These are phyloP conservation scores for Timandra comae DNA, from an alignment of 2,888 invertebrate species.

Conservation along the genomic window DNA sequence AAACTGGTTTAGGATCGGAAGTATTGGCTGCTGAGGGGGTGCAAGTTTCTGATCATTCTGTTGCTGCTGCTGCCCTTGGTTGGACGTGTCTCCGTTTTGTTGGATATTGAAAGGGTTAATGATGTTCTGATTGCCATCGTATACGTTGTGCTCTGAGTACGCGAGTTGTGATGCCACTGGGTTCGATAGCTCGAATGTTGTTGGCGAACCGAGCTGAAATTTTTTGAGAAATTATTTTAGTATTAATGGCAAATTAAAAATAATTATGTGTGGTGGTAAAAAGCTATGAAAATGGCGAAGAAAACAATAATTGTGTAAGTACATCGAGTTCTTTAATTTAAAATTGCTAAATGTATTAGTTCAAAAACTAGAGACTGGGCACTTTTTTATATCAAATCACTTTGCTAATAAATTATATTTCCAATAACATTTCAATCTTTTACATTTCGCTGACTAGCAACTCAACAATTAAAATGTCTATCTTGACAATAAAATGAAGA, in stretches of 20 bases:
- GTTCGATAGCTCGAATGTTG: slow-evolving; percentile 51
- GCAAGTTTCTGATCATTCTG: slow-evolving; percentile 3
- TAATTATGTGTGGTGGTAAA: no score
- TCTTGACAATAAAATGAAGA: no score
- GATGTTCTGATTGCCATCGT: slow-evolving; percentile 30
- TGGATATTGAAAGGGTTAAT: slow-evolving; percentile 11
- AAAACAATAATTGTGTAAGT: neutral
- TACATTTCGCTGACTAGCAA: no score
- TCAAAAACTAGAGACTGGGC: no score
- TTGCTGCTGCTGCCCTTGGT: slow-evolving; percentile 1
- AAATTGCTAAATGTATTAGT: no score
- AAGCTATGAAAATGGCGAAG: no score
- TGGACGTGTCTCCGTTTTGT: slow-evolving; percentile 1
- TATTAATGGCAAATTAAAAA: no score
- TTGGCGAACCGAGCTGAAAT: slow-evolving; percentile 45
- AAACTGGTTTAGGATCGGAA: slow-evolving; percentile 3
- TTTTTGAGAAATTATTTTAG: slow-evolving; percentile 4
- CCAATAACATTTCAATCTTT: no score
- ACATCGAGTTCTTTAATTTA: neutral
- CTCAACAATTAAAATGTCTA: no score
- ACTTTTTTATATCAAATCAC: no score
- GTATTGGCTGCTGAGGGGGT: slow-evolving; percentile 1
- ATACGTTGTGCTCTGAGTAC: slow-evolving; percentile 47
- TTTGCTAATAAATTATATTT: no score
- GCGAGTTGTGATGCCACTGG: slow-evolving; percentile 54